Base-by-base conservation (phyloP, 2,888 invertebrate genomes). In the Chirona hameri region DNA sequence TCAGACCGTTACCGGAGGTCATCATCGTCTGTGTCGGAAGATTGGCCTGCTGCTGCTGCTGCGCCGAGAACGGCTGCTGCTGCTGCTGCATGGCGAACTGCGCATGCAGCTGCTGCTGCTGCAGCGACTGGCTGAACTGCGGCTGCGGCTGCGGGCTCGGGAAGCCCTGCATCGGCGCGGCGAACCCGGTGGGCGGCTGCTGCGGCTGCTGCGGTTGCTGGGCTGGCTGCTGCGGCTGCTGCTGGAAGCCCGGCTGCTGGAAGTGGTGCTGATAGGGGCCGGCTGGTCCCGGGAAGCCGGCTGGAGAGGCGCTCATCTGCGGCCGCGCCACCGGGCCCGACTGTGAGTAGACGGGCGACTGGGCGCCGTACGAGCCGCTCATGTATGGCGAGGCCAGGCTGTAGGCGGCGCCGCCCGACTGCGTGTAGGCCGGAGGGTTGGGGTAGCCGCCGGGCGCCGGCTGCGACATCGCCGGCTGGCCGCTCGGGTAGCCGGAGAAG, bases 71-170 rank as follows among this genome's bases (percentile, higher is more conserved):
- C 60, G n/a, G 9, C 24, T 60, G 15, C 39, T 46, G 76, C 76
- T 31, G 76, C 76, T 46, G 46, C 76, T 39, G 76, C 76, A 27
- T 27, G 39, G 14, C 46, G 76, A 18, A 76, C 76, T 76, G 76
- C 46, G 76, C 72, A 29, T 72, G 72, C 72, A 72, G 24, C 65
- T 65, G 72, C 29, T 72, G 76, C 76, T 76, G 76, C 76, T 76
- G 76, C 76, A 14, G 39, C 39, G 27, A 14, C 12, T 76, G 76
- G 0, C 46, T 39, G 76, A 76, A 76, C 39, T 24, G 31, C 31
- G 31, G 72, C 21, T 31, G 76, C 76, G 27, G 72, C 72, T 72
- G 72, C 72, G 76, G 24, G 10, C 76, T 24, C 39, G 76, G 27
- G 24, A 76, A 76, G 46, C 76, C 76, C 46, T 76, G 76, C 76